These are phyloP conservation scores for Ethmia dodecea DNA, from an alignment of 2,888 invertebrate species.

Conservation along the genomic window DNA sequence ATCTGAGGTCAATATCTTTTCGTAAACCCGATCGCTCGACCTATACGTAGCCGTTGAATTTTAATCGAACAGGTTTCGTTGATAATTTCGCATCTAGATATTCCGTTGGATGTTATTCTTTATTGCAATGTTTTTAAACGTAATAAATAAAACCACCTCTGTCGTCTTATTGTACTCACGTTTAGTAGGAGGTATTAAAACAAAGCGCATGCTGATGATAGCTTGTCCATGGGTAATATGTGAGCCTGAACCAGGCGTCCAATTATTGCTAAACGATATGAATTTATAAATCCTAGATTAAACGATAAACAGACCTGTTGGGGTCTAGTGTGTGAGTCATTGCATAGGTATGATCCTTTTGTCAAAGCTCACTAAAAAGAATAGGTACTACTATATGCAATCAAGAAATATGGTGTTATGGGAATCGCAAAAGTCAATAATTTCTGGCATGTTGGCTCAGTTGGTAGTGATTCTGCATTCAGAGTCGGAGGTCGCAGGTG, in stretches of 20 bases:
- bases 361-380: no score
- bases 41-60: constrained; percentile 48
- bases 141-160: constrained; percentile 17
- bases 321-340: constrained; percentile 31
- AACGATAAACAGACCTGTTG: constrained; percentile 28
- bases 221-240: constrained; percentile 37
- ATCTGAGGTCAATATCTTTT: constrained; percentile 68
- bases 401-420: no score
- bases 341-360: constrained; percentile 25
- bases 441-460: no score
- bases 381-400: no score
- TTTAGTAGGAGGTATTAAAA: constrained; percentile 27
- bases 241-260: constrained; percentile 31
- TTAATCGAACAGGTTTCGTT: constrained; percentile 53
- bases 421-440: no score
- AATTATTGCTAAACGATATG: constrained; percentile 59
- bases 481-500: no score
- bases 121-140: constrained; percentile 19
- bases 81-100: constrained; percentile 30
- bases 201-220: constrained; percentile 41
- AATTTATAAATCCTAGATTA: constrained; percentile 38
- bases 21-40: constrained; percentile 46
- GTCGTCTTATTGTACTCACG: constrained; percentile 23
- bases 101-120: constrained; percentile 22
- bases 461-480: no score